Evolutionary conservation across 2,888 invertebrate species (phyloP), one percentile per base, ranked within the genome.

Genomic region (Habrosyne pyritoides): DNA sequence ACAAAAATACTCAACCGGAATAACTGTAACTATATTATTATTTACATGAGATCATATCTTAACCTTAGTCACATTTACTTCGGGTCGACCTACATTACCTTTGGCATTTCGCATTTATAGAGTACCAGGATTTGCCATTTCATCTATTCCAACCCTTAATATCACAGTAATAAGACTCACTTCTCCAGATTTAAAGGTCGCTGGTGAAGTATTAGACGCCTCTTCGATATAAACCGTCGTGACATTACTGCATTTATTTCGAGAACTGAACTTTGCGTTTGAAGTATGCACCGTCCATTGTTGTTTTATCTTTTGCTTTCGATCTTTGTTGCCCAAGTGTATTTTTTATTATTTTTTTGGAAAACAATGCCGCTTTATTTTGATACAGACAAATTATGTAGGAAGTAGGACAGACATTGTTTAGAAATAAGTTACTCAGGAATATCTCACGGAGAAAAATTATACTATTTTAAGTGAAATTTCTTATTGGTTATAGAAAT

Each of bases 171-270:
- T 42, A 42, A 42, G 42, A 42, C 2, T 6, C 18, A 42, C 42
- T 42, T 42, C 42, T 42, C 42, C 42, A 42, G 42, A 42, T 18
- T 18, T 18, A 42, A 42, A 42, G 42, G 42, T 42, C 42, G 18
- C 42, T 42, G 42, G 42, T 42, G 42, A 42, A 42, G 6, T 18
- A 42, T 42, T 18, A 42, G 42, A 18, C 18, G 42, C 42, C 42
- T 42, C 42, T 42, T 59, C 52, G 50, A 54, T 53, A 55, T 47
- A 33, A 53, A 47, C 46, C 62, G 63, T 63, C 70, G 59, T 80
- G 84, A 77, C 84, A 83, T 84, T 83, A 81, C 58, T 73, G 65
- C 54, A 70, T 74, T 81, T 87, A 86, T 86, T 86, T 86, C 79
- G 76, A 83, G 83, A 77, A 67, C 47, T 84, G 85, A 84, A 82